A percentile compares a stretch with the other conserved stretches of the same genome.
Conservation (phyloP, 2,888 invertebrate species). For the Amitus sp. region DNA sequence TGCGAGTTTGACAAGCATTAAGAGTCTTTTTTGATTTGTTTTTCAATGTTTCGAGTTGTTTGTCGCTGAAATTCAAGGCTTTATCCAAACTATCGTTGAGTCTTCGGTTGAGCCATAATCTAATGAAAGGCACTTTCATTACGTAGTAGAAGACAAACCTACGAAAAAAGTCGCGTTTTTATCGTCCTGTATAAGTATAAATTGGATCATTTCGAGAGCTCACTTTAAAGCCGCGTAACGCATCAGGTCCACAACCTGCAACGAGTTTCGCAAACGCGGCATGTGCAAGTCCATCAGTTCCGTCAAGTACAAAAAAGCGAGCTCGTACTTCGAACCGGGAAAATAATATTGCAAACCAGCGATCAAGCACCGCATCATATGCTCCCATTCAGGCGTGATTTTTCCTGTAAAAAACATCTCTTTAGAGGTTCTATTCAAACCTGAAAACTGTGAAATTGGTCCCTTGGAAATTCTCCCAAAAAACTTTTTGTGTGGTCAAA, state of each 20-base stretch:
- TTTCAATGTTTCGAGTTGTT: constrained; percentile 37
- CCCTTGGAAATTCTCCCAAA: no score
- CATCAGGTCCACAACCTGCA: no score
- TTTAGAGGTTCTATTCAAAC: no score
- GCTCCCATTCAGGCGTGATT: constrained; percentile 61
- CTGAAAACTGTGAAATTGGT: no score
- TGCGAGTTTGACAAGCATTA: no score
- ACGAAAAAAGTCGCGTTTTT: not conserved
- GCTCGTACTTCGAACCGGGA: constrained; percentile 50
- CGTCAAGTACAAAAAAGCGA: constrained; percentile 50
- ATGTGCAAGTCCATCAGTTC: constrained; percentile 50
- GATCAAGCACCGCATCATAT: constrained; percentile 61
- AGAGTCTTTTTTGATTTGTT: no score
- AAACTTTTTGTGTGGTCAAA: no score
- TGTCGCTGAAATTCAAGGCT: constrained; percentile 38
- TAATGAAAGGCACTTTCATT: not conserved
- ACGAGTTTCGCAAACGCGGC: constrained; percentile 46
- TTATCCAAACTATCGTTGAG: constrained; percentile 30
- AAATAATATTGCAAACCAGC: constrained; percentile 56
- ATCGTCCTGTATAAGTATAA: no score
- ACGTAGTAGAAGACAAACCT: not conserved
- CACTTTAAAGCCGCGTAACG: constrained; percentile 44
- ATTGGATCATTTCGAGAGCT: constrained; percentile 9
- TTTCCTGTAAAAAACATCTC: constrained; percentile 17
- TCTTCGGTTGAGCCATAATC: constrained; percentile 23